Base-by-base conservation (phyloP, 2,797 vertebrate genomes). In the Enteromius treurensis region DNA sequence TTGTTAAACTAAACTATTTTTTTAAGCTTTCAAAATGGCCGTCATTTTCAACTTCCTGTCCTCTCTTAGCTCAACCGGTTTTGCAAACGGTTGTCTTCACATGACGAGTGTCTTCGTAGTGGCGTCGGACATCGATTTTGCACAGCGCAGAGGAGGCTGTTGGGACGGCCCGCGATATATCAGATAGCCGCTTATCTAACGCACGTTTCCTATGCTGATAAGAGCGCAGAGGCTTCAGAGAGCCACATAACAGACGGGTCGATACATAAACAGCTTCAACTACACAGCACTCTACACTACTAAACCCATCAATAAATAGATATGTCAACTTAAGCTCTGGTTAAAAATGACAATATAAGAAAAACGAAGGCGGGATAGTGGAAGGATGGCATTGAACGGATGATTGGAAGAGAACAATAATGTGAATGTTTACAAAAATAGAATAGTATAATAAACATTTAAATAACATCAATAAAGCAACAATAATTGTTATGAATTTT, bases 251-350 rank as follows among this genome's bases (percentile, higher is more conserved):
- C 42, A 7, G 23, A 64, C 8, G 4, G 42, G 53, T 51, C 58
- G 15, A 81, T 62, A 79, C 21, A 84, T 87, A 88, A 85, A 90
- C 89, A 90, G 81, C 75, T 64, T 15, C 6, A 32, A 64, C 62
- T 87, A 88, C 84, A 89, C 89, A 90, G 82, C 73, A 82, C 87
- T 87, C 81, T 3, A 51, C 82, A 87, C 84, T 74, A 67, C 82
- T 32, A 85, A 53, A 86, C 68, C 11, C 42, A 88, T 92, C 91
- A 87, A 92, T 92, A 91, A 77, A 74, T 84, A 88, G 86, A 92
- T 90, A 83, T 88, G 84, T 89, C 88, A 90, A 88, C 37, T 32
- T n/a, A 15, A 74, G 34, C 47, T 77, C 73, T 42, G 45, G 34
- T 11, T 32, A 60, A 37, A 58, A 3, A 7, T 21, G n/a, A 51